Conservation (phyloP, 1,140 invertebrate species). For the Micrasema minimum region DNA sequence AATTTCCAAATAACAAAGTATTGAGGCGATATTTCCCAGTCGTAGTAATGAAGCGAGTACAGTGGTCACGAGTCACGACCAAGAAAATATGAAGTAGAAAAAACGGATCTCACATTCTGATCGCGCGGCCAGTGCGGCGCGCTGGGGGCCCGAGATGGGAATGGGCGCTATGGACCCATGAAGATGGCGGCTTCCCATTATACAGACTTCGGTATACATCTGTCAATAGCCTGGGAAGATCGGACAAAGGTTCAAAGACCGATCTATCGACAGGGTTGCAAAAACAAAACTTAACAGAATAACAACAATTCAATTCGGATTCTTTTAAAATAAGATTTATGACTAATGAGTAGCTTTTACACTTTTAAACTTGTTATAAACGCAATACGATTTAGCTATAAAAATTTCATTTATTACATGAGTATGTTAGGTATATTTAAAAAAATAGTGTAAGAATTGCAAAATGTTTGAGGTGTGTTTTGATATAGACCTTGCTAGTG, state of each 20-base stretch:
- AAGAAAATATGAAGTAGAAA: conserved; percentile 20
- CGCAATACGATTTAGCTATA: too few species aligned
- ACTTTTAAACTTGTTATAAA: too few species aligned
- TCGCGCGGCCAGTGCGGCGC: not conserved
- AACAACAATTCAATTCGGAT: too few species aligned
- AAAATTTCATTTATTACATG: too few species aligned
- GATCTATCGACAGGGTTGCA: conserved; percentile 20
- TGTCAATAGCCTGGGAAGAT: conserved; percentile 36
- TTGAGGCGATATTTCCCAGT: conserved; percentile 27
- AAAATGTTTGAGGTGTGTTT: too few species aligned
- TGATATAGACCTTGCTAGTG: too few species aligned
- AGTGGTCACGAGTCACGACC: conserved; percentile 28
- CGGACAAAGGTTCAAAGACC: conserved; percentile 34
- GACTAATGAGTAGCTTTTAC: too few species aligned
- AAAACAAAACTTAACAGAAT: conserved; percentile 4
- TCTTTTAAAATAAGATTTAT: too few species aligned
- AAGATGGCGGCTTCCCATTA: conserved; percentile 21
- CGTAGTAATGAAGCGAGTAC: conserved; percentile 25
- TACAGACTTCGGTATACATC: conserved; percentile 31
- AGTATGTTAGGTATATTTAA: too few species aligned
- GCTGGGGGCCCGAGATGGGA: conserved; percentile 1
- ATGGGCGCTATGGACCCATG: conserved; percentile 6
- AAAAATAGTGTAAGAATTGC: too few species aligned
- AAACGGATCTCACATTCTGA: conserved; percentile 17
- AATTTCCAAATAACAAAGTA: conserved; percentile 14